phyloP scores from a whole-genome alignment of 1,140 invertebrate genomes.

The Odontomachus brunneus region DNA sequence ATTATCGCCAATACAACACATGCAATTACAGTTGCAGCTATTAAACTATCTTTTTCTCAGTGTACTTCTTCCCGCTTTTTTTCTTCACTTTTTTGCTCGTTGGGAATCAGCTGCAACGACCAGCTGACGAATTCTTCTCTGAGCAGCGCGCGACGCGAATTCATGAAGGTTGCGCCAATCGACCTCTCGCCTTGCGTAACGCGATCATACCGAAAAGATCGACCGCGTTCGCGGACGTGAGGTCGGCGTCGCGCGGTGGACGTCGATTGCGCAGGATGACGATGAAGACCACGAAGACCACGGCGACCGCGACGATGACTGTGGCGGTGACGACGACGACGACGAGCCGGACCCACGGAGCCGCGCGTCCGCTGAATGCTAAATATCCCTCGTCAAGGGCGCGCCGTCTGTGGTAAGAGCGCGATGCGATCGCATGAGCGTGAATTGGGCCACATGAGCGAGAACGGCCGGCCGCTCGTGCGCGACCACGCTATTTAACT shows the following conservation, averaged over 20 bases:
- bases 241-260: slow-evolving; percentile 71
- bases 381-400: slow-evolving; percentile 70
- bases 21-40: too few species aligned
- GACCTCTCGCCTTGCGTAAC: slow-evolving; percentile 59
- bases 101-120: slow-evolving; percentile 2
- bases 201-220: slow-evolving; percentile 78
- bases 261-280: slow-evolving; percentile 55
- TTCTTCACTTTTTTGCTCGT: neutral
- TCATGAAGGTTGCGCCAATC: slow-evolving; percentile 51
- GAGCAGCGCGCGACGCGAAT: slow-evolving; percentile 5
- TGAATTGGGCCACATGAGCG: slow-evolving; percentile 71
- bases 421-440: slow-evolving; percentile 64
- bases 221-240: slow-evolving; percentile 72
- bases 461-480: slow-evolving; percentile 22
- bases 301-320: slow-evolving; percentile 7
- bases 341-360: slow-evolving; percentile 2
- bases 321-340: neutral
- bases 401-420: slow-evolving; percentile 50
- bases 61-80: neutral
- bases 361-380: slow-evolving; percentile 64
- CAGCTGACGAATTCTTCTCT: neutral
- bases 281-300: slow-evolving; percentile 38
- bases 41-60: too few species aligned
- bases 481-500: slow-evolving; percentile 34
- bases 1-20: too few species aligned